Base-by-base conservation (phyloP, 1,140 invertebrate species). In the Drosophila tristis region DNA sequence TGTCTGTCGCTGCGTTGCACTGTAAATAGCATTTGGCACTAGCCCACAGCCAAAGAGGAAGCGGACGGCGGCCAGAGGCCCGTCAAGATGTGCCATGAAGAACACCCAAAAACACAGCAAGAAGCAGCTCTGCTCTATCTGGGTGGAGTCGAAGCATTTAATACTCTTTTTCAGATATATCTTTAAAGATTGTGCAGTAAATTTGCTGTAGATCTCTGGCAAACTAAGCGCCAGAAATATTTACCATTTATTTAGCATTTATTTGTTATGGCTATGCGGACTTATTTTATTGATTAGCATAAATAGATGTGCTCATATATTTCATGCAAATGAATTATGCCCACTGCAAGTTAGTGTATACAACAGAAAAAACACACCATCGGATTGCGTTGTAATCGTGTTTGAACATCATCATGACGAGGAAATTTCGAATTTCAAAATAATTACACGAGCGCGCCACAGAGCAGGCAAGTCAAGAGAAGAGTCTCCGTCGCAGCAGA, bases 1-100 rank as follows among this genome's bases (percentile, higher is more conserved):
- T 78, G 74, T 51, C 74, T 65, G 59, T 25, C 42, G 31, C 54
- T 23, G 54, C 55, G 61, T 31, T 29, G 15, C 43, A 61, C 64
- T 84, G 72, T 72, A 89, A 87, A 87, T 89, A 80, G 80, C 79
- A 80, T 60, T 89, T 90, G 85, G 85, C 85, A 89, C 61, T 54
- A 62, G 73, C 76, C 76, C 80, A 84, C 55, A 80, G 85, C 70
- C 81, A 86, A 89, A 71, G 85, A 89, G 84, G 84, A 89, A 90
- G 85, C 80, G 79, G 82, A 59, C 13, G 16, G 54, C 59, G 57
- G 50, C 51, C 35, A 39, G 35, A 71, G 67, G 67, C 67, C 75
- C 71, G 65, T 70, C 71, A 64, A 74, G 76, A 77, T 51, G 45
- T 54, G 71, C 76, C 76, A 75, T 67, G 66, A 82, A 84, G 60